Conservation (phyloP, 1,140 invertebrate genomes). For the Hormaphis cornu region DNA sequence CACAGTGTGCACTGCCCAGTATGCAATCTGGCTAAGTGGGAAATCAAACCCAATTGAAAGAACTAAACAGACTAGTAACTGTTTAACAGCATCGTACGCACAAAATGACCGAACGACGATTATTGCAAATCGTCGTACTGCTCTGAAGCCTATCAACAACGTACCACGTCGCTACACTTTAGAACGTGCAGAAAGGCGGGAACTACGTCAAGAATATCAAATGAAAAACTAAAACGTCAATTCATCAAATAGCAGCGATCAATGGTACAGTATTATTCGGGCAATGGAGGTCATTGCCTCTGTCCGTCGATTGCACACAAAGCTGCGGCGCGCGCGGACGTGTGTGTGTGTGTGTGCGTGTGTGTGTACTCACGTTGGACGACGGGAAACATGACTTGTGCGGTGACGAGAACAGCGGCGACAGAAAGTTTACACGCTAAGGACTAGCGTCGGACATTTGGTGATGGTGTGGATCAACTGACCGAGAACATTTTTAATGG, state of each 20-base stretch:
- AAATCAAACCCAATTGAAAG: too few species aligned
- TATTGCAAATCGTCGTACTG: too few species aligned
- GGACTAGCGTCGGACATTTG: background rate
- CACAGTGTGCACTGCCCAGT: too few species aligned
- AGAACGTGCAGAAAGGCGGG: too few species aligned
- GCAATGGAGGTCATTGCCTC: conserved; percentile 31
- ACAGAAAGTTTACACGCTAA: background rate
- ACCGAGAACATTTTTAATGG: background rate
- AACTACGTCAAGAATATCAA: too few species aligned
- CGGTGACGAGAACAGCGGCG: background rate
- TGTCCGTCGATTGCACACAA: conserved; percentile 15
- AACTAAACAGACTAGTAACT: too few species aligned
- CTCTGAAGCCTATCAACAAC: too few species aligned
- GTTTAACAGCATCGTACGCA: too few species aligned
- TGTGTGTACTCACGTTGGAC: conserved; percentile 47
- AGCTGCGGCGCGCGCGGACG: background rate
- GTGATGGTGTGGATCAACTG: background rate
- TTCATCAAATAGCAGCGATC: background rate
- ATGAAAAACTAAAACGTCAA: background rate
- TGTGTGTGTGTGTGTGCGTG: background rate
- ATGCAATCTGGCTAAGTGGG: too few species aligned
- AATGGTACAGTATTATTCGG: background rate
- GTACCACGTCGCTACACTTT: too few species aligned
- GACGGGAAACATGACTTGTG: conserved; percentile 47
- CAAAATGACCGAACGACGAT: too few species aligned